Percentiles rank a stretch among this genome's conserved stretches.
Conservation (phyloP, 2,888 invertebrate genomes). For the Lepetodrilus schrolli region DNA sequence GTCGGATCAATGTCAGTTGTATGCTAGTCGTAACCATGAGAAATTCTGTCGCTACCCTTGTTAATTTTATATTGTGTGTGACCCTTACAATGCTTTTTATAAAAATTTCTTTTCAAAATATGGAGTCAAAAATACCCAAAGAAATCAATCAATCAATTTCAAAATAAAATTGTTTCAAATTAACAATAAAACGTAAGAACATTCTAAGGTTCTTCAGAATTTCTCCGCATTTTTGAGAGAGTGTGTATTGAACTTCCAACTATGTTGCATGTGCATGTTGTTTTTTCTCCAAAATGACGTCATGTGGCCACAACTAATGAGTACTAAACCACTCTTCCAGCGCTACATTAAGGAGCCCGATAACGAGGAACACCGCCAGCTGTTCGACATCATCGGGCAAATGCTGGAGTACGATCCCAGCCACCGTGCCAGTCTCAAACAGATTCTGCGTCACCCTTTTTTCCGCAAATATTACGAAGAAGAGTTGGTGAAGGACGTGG, state of each 20-base stretch:
- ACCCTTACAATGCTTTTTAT: too few relatives aligned
- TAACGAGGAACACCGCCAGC: constrained; percentile 90
- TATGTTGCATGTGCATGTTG: neutral
- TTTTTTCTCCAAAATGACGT: neutral
- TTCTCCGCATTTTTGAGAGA: neutral
- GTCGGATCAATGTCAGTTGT: too few relatives aligned
- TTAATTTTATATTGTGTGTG: too few relatives aligned
- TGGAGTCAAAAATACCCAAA: too few relatives aligned
- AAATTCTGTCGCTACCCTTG: too few relatives aligned
- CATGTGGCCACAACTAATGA: neutral
- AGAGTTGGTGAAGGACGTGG: constrained; percentile 42
- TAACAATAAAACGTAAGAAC: too few relatives aligned
- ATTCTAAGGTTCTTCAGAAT: constrained; percentile 19
- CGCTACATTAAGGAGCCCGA: constrained; percentile 88
- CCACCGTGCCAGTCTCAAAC: constrained; percentile 88
- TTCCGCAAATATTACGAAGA: constrained; percentile 78
- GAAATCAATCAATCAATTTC: too few relatives aligned
- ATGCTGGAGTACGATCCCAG: constrained; percentile 98
- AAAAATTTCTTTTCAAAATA: too few relatives aligned
- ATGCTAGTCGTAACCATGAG: too few relatives aligned
- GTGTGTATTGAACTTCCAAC: neutral
- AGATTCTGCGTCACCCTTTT: constrained; percentile 93
- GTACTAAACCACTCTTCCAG: constrained; percentile 78
- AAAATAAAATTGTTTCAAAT: too few relatives aligned
- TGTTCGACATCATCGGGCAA: constrained; percentile 94